Evolutionary conservation across 2,113 vertebrate species (phyloP).

Genomic region (Ictalurus furcatus): DNA sequence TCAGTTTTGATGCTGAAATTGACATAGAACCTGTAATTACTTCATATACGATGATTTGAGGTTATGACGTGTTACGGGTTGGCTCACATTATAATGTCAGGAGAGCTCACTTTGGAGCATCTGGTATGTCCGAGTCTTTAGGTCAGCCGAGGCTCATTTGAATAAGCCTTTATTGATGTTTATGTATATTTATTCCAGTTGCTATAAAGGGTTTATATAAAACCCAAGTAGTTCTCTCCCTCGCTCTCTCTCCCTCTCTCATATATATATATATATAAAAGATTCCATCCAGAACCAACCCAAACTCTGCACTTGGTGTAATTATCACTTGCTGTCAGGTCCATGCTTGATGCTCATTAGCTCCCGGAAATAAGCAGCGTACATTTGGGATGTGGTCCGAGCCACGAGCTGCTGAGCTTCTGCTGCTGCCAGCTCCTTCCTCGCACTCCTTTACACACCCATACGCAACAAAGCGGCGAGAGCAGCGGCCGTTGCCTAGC

Average conservation of each 20-base stretch:
- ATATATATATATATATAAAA: too few relatives aligned
- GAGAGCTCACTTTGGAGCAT: background rate
- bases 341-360: background rate
- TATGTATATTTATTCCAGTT: background rate
- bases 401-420: constrained; percentile 36
- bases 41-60: background rate
- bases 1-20: background rate
- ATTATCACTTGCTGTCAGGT: background rate
- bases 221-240: background rate
- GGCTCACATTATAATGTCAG: background rate
- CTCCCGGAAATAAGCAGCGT: background rate
- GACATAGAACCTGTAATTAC: background rate
- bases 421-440: constrained; percentile 45
- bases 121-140: background rate
- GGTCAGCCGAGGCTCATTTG: background rate
- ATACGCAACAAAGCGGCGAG: constrained; percentile 65
- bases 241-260: too few relatives aligned
- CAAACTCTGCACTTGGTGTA: background rate
- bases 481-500: constrained; percentile 78
- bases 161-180: background rate
- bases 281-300: background rate
- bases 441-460: constrained; percentile 41
- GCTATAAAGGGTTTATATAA: background rate
- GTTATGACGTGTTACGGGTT: background rate
- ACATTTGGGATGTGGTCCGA: constrained; percentile 9